Evolutionary conservation across 1,140 invertebrate genomes (phyloP).

Genomic region (Glossosoma conforme): DNA sequence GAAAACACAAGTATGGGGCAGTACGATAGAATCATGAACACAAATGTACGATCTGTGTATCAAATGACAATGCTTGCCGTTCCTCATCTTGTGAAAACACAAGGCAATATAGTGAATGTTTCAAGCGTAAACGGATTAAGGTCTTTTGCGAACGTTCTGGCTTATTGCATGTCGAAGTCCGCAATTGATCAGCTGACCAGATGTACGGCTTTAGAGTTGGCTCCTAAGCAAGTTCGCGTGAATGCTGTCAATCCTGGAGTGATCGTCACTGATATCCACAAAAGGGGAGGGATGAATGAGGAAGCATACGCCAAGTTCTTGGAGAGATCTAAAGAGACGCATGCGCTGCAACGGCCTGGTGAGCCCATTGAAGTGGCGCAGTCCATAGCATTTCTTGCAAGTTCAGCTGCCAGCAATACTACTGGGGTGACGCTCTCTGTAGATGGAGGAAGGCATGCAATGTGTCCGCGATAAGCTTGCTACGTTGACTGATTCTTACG

Average conservation of each 20-base stretch:
- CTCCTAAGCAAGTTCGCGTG: slow-evolving; percentile 73
- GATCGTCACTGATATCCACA: slow-evolving; percentile 72
- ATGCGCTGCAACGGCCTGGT: slow-evolving; percentile 75
- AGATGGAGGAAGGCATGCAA: slow-evolving; percentile 76
- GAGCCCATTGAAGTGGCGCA: slow-evolving; percentile 71
- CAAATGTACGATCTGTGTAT: slow-evolving; percentile 80
- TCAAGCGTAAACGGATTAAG: slow-evolving; percentile 83
- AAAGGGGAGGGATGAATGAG: slow-evolving; percentile 65
- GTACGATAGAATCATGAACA: slow-evolving; percentile 79
- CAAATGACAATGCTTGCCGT: slow-evolving; percentile 79
- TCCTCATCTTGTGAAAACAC: slow-evolving; percentile 74
- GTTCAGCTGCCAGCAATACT: slow-evolving; percentile 71
- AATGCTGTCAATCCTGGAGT: slow-evolving; percentile 85
- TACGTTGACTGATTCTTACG: too few species aligned
- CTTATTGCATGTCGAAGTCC: slow-evolving; percentile 86
- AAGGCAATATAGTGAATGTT: slow-evolving; percentile 86
- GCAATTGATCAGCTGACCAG: slow-evolving; percentile 87
- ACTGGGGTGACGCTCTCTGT: slow-evolving; percentile 76
- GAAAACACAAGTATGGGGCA: slow-evolving; percentile 78
- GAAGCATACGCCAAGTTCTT: slow-evolving; percentile 69
- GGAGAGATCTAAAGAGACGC: slow-evolving; percentile 67
- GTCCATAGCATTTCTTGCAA: slow-evolving; percentile 81
- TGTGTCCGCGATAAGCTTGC: slow-evolving; percentile 67
- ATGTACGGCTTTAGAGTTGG: slow-evolving; percentile 75
- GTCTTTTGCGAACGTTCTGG: slow-evolving; percentile 68